Evolutionary conservation across 2,888 invertebrate genomes (phyloP).

Genomic region (Chorisops tibialis): DNA sequence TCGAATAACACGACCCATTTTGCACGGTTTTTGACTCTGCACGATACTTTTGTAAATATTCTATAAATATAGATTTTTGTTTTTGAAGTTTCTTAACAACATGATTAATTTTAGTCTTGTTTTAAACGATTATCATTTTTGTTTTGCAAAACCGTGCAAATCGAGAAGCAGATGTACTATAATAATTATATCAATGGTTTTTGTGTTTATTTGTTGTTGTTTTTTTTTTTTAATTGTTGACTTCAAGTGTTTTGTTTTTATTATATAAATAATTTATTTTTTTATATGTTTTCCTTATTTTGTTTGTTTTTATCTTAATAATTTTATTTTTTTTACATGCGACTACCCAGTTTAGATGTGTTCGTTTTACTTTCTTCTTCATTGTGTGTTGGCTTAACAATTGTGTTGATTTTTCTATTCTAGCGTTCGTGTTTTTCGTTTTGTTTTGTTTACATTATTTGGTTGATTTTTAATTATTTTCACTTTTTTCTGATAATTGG

Average conservation of each 20-base stretch:
- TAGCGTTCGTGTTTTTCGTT: not conserved
- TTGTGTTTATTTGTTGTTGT: constrained; percentile 5
- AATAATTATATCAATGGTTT: constrained; percentile 3
- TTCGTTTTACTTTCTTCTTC: constrained; percentile 37
- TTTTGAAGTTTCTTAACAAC: too few relatives aligned
- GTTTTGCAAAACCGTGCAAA: too few relatives aligned
- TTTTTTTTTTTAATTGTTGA: constrained; percentile 12
- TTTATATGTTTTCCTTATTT: constrained; percentile 2
- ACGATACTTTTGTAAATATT: too few relatives aligned
- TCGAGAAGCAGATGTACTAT: too few relatives aligned
- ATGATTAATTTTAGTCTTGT: too few relatives aligned
- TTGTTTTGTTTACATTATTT: not conserved
- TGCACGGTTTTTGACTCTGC: too few relatives aligned
- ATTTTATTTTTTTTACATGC: constrained; percentile 49
- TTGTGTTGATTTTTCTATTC: constrained; percentile 6
- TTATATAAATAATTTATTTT: constrained; percentile 20
- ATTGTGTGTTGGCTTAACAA: constrained; percentile 33
- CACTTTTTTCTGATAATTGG: not conserved
- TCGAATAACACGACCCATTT: too few relatives aligned
- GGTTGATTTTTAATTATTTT: too few relatives aligned
- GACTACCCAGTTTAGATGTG: constrained; percentile 54
- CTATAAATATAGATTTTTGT: too few relatives aligned
- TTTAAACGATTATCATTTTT: too few relatives aligned
- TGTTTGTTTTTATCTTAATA: constrained; percentile 17
- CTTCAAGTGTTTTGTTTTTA: not conserved